Evolutionary conservation across 2,888 invertebrate species (phyloP), one percentile per base, ranked within the genome.

Genomic region (Noctua janthina): DNA sequence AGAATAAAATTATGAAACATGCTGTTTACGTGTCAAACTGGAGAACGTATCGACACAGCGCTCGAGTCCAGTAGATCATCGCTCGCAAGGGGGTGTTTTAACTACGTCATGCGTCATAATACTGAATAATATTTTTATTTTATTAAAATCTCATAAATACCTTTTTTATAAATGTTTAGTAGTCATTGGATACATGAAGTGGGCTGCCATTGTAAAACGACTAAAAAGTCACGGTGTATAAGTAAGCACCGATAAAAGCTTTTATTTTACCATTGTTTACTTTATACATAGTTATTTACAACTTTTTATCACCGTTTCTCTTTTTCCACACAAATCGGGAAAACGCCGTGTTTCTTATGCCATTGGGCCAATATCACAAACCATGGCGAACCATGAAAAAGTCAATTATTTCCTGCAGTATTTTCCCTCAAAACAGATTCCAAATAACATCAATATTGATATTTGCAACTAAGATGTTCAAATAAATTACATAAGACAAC

Each of bases 401-500:
- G 17, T 17, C 8, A 17, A 64, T 35, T 35, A 17, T 64, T 56
- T 11, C n/a, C 7, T 29, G 8, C 17, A 17, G 8, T 17, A 6
- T 39, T 56, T 35, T 29, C 0, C 10, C 7, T 72, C 6, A n/a
- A 78, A n/a, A 46, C n/a, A 54, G 35, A n/a, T 64, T 29, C 17
- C 39, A 46, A 46, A 17, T 29, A 46, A 64, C 56, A 39, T 56
- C 8, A 69, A 69, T 39, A 49, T 54, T 49, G 43, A 56, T 51
- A 82, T 23, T 78, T 15, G 46, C 13, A n/a, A 56, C 64, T 1
- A 35, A 11, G 23, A 72, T 15, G 64, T 43, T 78, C 46, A 76
- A 75, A 13, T 64, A 56, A 67, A 46, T 89, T 88, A 84, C 76
- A 73, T 85, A 88, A 85, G 23, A 51, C 43, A 59, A 74, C 15